Base-by-base conservation (phyloP, 2,888 invertebrate genomes). In the Carterocephalus palaemon region DNA sequence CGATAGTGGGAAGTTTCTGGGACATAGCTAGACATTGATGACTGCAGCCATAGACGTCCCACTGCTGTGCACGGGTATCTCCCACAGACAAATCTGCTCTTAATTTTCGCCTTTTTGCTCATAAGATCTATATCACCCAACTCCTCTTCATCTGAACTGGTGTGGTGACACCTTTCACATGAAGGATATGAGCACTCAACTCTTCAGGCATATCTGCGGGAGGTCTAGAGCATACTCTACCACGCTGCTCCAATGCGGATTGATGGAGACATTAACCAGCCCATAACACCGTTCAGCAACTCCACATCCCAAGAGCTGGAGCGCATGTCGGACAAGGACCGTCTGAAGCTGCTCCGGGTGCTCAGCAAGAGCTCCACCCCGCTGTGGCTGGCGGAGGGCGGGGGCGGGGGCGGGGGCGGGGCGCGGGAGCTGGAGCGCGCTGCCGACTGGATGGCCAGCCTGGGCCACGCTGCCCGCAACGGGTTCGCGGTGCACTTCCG, bases 401-500 rank as follows among this genome's bases (percentile, higher is more conserved):
- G 59, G 1, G 59, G 54, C 8, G 43, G 47, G 20, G 49, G 59
- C 31, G 60, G 59, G 1, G 59, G 54, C 8, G 43, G 47, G 20
- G 49, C 59, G 29, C 62, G 52, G 9, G 74, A 86, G 29, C 66
- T 89, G 29, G 72, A 79, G n/a, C 75, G 90, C 1, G 93, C 92
- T 0, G 88, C 95, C 4, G 88, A 90, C 38, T 94, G 93, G 92
- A 88, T 93, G 10, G 89, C 90, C 54, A 90, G 92, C 51, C 77
- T 95, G 10, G 95, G 95, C 0, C 89, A 91, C 47, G 89, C 93
- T 0, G 95, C 95, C 0, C 88, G 86, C 63, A 85, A 89, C 10
- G 95, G 94, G 0, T 90, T 92, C 58, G 87, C 92, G 22, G 91
- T 93, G 0, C 84, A 95, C 48, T 92, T 93, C 67, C 89, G 92